Base-by-base conservation (phyloP, 2,113 vertebrate genomes). In the Lipotes vexillifer region DNA sequence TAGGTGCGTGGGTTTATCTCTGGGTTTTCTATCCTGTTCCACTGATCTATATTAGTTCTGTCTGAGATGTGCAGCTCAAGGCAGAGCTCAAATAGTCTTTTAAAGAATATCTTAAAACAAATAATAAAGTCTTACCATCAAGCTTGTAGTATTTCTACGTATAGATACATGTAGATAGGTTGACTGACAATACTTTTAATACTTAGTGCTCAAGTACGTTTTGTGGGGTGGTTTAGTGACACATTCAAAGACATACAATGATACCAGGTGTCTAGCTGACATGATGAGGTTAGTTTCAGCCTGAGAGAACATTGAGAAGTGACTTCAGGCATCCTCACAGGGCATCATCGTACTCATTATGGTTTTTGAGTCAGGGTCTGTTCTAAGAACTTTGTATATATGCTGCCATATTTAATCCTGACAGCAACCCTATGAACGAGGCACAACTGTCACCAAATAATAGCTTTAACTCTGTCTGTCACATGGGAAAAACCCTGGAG, bases 331-430 rank as follows among this genome's bases (percentile, higher is more conserved):
- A 18, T 21, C 82, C 68, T 57, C 29, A 31, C 0, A n/a, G 6
- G 12, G 10, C 55, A 17, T 4, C 18, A 4, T 23, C 31, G 5
- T 0, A 8, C 11, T 6, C 20, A 2, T 3, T 3, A 1, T 1
- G 31, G 1, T 46, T 74, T 63, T 3, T 55, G n/a, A 59, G 17
- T 2, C 41, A 44, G 8, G 7, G 10, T 82, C 80, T 31, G 15
- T 8, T 52, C 29, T 10, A 14, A 74, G 38, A 68, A 55, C 33
- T 77, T n/a, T 17, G 18, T 7, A 0, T 4, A 17, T 1, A 20
- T 27, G 55, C 29, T 31, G 4, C 36, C 80, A 21, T 31, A 20
- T 44, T 44, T 44, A 59, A 87, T 52, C 36, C 68, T 74, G 74
- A 83, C 36, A 52, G 72, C n/a, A 33, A 17, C 23, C 15, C 77